Evolutionary conservation across 2,888 invertebrate species (phyloP).

Genomic region (Uropetala carovei): DNA sequence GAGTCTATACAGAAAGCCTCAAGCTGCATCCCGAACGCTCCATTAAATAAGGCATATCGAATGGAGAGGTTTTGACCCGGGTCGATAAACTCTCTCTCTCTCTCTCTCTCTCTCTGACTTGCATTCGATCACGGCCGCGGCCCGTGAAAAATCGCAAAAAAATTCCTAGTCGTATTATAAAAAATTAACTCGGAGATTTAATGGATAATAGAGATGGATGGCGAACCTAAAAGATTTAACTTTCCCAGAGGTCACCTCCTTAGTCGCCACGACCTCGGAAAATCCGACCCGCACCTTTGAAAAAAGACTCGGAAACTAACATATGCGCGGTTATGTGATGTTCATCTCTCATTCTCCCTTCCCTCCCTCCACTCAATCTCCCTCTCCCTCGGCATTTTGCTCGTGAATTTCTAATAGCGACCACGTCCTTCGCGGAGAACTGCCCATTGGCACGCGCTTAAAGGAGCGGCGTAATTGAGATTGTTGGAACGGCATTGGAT

Average conservation of each 20-base stretch:
- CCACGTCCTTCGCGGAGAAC: background rate
- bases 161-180: background rate
- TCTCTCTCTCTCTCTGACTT: too few relatives aligned
- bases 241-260: background rate
- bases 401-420: constrained; percentile 15
- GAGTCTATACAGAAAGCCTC: background rate
- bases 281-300: background rate
- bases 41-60: constrained; percentile 29
- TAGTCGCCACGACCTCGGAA: background rate
- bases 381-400: background rate
- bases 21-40: constrained; percentile 25
- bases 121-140: constrained; percentile 30
- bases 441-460: constrained; percentile 24
- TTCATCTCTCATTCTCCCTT: background rate
- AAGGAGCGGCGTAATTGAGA: constrained; percentile 17
- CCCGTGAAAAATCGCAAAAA: constrained; percentile 3
- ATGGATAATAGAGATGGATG: background rate
- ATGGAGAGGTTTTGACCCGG: constrained; percentile 24
- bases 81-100: constrained; percentile 25
- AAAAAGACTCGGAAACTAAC: background rate
- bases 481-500: constrained; percentile 11
- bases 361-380: background rate
- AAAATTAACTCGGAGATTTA: constrained; percentile 1
- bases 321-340: background rate
- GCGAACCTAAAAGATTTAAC: background rate